Evolutionary conservation across 2,888 invertebrate genomes (phyloP), one percentile per base, ranked within the genome.

Genomic region (Aleiodes testaceus): DNA sequence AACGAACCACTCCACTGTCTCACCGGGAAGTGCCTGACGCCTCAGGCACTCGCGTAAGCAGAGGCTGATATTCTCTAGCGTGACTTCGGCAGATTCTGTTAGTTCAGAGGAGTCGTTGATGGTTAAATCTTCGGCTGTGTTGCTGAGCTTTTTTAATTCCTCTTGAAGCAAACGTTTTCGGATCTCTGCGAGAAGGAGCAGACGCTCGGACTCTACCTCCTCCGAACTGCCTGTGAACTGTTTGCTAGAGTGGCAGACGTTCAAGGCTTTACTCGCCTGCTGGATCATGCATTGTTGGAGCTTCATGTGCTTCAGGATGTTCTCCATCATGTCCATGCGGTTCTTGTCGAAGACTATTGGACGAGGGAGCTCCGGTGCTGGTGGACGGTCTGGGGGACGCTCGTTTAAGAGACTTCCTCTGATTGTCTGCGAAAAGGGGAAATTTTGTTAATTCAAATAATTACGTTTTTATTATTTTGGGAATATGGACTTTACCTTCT

Each of bases 151-250:
- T 16, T 77, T 73, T 0, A 84, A 80, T 73, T 82, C 80, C 0
- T 81, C 78, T 3, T 80, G 52, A 0, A 75, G 74, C 0, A 79
- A 75, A 11, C 74, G 75, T 18, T 79, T 79, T 22, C 80, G 75
- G 1, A 83, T 65, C 45, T 72, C 73, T 4, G 89, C 88, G 71
- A 88, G 81, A 1, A 90, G 78, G 7, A 90, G 75, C 18, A 89
- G 81, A 1, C 89, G 85, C 76, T 90, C 90, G 0, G 89, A 90
- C 75, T 90, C 90, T 0, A 90, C 86, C 81, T 89, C 88, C 79
- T 90, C 89, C 0, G 83, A 76, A n/a, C 89, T 89, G 11, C 83
- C 83, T 64, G 86, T 84, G 72, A 90, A 87, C 74, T 89, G 88
- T 7, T 89, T 89, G 75, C 87, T 83, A 30, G 85, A 85, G 1